Evolutionary conservation across 2,113 vertebrate genomes (phyloP).

Genomic region (Rhinogobius similis): DNA sequence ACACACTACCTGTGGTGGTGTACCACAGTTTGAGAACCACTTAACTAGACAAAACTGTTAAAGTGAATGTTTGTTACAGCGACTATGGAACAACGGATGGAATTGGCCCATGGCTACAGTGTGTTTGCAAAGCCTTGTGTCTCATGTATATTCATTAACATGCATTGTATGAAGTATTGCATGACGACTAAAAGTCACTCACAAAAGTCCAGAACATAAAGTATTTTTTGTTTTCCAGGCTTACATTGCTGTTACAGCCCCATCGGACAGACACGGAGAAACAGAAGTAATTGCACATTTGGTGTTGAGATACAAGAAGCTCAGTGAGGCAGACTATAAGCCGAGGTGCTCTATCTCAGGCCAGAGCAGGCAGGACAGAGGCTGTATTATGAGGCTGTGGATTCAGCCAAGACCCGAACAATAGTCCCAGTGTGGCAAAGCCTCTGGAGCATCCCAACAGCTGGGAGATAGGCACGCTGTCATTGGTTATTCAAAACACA

Average conservation of each 20-base stretch:
- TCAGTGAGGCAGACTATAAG: slow-evolving; percentile 53
- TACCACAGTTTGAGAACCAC: neutral
- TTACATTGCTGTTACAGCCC: neutral
- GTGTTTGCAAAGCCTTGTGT: neutral
- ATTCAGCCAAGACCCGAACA: slow-evolving; percentile 67
- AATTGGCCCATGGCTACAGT: neutral
- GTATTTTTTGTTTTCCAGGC: slow-evolving; percentile 1
- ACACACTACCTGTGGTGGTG: neutral
- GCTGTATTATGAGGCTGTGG: slow-evolving; percentile 71
- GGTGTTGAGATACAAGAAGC: slow-evolving; percentile 53
- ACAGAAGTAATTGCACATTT: slow-evolving; percentile 32
- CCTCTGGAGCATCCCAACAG: slow-evolving; percentile 72
- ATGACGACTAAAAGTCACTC: neutral
- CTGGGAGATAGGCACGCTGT: slow-evolving; percentile 68
- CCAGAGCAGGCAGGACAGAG: slow-evolving; percentile 69
- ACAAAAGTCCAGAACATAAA: neutral
- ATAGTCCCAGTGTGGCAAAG: slow-evolving; percentile 72
- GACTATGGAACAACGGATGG: neutral
- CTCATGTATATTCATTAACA: neutral
- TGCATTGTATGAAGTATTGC: neutral
- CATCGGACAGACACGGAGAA: neutral
- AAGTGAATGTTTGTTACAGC: neutral
- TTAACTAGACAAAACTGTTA: neutral
- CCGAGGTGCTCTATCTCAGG: slow-evolving; percentile 53
- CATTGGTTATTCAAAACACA: slow-evolving; percentile 45